A percentile compares a stretch with the other conserved stretches of the same genome.
These are phyloP conservation scores for Pseudococcus longispinus DNA, from an alignment of 2,888 invertebrate species.

Conservation along the genomic window DNA sequence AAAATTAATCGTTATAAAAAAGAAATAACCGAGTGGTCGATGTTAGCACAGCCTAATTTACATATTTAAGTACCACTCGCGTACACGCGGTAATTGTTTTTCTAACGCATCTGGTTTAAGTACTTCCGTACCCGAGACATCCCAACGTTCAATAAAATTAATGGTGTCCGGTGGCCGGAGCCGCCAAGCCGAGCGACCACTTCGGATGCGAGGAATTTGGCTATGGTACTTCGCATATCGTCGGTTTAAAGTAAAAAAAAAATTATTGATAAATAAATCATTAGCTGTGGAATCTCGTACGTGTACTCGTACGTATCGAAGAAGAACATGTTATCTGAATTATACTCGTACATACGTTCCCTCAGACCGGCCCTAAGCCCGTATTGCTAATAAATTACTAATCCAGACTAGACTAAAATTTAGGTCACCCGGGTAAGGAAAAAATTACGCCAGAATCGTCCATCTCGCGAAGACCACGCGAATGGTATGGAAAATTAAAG, in stretches of 20 bases:
- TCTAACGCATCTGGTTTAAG: conserved; percentile 25
- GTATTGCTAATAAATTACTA: conserved; percentile 30
- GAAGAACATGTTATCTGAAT: conserved; percentile 9
- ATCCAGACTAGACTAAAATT: conserved; percentile 25
- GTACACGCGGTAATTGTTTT: conserved; percentile 9
- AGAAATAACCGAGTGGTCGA: neutral
- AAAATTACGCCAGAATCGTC: too few relatives aligned
- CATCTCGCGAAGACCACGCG: neutral
- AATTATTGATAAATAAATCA: conserved; percentile 36
- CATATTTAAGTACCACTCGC: conserved; percentile 22
- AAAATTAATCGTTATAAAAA: conserved; percentile 6
- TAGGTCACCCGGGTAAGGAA: neutral
- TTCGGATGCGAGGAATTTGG: conserved; percentile 9
- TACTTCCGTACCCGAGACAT: conserved; percentile 14
- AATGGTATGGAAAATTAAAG: neutral
- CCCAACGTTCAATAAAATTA: conserved; percentile 37
- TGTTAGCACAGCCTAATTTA: neutral
- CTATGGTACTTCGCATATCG: neutral
- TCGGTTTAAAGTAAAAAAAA: neutral
- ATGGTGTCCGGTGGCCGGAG: neutral
- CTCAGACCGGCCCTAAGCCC: neutral
- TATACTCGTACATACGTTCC: neutral
- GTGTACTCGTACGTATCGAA: neutral
- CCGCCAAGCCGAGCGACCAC: neutral
- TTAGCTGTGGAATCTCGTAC: neutral